Percentiles rank a stretch among this genome's conserved stretches.
phyloP scores from a whole-genome alignment of 2,888 invertebrate species.

The Drosophila rubida region DNA sequence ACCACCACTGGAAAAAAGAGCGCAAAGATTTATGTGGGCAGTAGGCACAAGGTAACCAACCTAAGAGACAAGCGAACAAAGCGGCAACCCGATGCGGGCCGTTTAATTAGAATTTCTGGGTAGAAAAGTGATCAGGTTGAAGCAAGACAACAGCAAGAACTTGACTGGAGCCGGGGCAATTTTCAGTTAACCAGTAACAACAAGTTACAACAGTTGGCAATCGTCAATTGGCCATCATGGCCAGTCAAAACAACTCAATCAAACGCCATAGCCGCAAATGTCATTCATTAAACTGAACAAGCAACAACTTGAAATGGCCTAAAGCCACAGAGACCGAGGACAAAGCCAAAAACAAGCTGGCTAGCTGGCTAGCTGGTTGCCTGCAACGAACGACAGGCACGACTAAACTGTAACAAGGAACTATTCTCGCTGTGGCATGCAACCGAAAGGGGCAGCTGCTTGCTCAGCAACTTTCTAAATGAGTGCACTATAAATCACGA shows the following conservation, averaged over 20 bases:
- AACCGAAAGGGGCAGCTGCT: slow-evolving; percentile 62
- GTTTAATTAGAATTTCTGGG: slow-evolving; percentile 43
- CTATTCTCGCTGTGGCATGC: slow-evolving; percentile 57
- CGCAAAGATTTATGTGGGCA: slow-evolving; percentile 20
- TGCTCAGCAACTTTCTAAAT: slow-evolving; percentile 78
- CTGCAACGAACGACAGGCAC: slow-evolving; percentile 46
- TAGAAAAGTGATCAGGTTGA: not conserved
- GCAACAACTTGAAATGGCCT: slow-evolving; percentile 52
- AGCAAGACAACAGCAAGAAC: not conserved
- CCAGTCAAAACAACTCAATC: slow-evolving; percentile 76
- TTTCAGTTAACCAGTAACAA: slow-evolving; percentile 48
- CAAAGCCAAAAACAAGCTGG: slow-evolving; percentile 43
- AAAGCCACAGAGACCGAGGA: slow-evolving; percentile 43
- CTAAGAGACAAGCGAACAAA: not conserved
- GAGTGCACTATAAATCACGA: slow-evolving; percentile 82
- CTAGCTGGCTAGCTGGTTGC: slow-evolving; percentile 18
- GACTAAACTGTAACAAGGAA: slow-evolving; percentile 79
- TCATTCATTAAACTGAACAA: slow-evolving; percentile 74
- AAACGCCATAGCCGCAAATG: slow-evolving; percentile 68
- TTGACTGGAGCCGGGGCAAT: slow-evolving; percentile 12
- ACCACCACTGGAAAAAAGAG: slow-evolving; percentile 22
- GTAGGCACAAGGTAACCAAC: not conserved
- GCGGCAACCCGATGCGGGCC: slow-evolving; percentile 17
- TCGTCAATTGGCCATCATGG: slow-evolving; percentile 65
- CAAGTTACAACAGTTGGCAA: slow-evolving; percentile 50